Base-by-base conservation (phyloP, 1,140 invertebrate species). In the Drosophila takahashii region DNA sequence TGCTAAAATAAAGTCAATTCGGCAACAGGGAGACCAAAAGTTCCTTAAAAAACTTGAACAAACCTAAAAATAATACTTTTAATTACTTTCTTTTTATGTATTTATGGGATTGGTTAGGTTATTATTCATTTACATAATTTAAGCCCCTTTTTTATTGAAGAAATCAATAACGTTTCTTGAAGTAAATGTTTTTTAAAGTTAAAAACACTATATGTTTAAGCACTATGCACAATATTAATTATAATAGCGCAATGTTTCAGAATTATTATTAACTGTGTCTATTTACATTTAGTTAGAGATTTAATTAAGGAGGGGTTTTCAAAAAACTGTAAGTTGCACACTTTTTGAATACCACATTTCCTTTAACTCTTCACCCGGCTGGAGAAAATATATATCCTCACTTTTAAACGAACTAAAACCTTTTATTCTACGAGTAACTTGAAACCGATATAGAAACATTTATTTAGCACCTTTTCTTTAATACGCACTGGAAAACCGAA, bases 401-500 rank as follows among this genome's bases (percentile, higher is more conserved):
- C 22, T 22, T 22, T 22, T 22, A 2, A 22, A 22, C 22, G 22
- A 22, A 3, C 3, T 22, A 22, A 3, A 1, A 15, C 15, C 2
- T 42, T 22, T 44, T 32, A n/a, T n/a, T n/a, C n/a, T n/a, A n/a
- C n/a, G n/a, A n/a, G n/a, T n/a, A n/a, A n/a, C n/a, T n/a, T n/a
- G n/a, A n/a, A n/a, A n/a, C n/a, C n/a, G n/a, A n/a, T n/a, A n/a
- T n/a, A n/a, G n/a, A n/a, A n/a, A n/a, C n/a, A n/a, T n/a, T n/a
- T n/a, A n/a, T n/a, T 22, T 22, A 22, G 22, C 6, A 15, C 15
- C 2, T 42, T 22, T 44, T 32, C 52, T 27, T n/a, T 0, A 8
- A 16, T 3, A 27, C 1, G 8, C 6, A 61, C 6, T 27, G 1
- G 0, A 26, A 71, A 79, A 53, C 11, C 37, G 62, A 75, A 84